These are phyloP conservation scores for Drosophila cyrtoloma DNA, from an alignment of 2,888 invertebrate species.

Conservation along the genomic window DNA sequence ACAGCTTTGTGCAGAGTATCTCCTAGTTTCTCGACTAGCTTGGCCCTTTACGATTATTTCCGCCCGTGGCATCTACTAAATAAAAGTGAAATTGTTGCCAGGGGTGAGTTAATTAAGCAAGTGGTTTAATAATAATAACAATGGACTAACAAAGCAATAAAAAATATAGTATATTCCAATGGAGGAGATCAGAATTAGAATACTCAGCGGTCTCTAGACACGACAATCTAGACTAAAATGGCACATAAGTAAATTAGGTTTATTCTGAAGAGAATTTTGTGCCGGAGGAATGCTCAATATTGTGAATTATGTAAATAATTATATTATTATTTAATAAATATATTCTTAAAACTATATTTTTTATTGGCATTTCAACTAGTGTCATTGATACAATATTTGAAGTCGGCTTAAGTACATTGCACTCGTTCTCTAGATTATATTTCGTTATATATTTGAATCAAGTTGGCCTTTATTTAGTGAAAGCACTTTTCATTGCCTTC, in stretches of 20 bases:
- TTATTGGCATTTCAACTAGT: neutral
- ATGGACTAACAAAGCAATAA: neutral
- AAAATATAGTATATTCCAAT: neutral
- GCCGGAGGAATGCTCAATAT: neutral
- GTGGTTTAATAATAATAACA: slow-evolving; percentile 1
- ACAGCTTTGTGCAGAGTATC: neutral
- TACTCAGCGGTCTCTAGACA: neutral
- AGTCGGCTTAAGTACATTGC: neutral
- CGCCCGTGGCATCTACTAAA: neutral
- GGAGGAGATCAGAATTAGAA: neutral
- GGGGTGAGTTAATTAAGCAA: neutral
- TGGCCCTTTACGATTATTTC: neutral
- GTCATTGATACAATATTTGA: neutral
- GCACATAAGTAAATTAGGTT: neutral
- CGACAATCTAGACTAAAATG: neutral
- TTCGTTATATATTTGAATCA: slow-evolving; percentile 21
- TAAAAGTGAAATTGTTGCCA: neutral
- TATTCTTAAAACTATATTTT: neutral
- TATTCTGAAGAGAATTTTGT: neutral
- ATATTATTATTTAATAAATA: neutral
- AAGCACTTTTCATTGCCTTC: slow-evolving; percentile 22
- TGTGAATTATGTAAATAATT: neutral
- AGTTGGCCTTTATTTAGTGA: slow-evolving; percentile 14
- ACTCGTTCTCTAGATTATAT: slow-evolving; percentile 13
- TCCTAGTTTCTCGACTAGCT: neutral